Evolutionary conservation across 2,797 vertebrate genomes (phyloP).

Genomic region (Ispidina lecontei): DNA sequence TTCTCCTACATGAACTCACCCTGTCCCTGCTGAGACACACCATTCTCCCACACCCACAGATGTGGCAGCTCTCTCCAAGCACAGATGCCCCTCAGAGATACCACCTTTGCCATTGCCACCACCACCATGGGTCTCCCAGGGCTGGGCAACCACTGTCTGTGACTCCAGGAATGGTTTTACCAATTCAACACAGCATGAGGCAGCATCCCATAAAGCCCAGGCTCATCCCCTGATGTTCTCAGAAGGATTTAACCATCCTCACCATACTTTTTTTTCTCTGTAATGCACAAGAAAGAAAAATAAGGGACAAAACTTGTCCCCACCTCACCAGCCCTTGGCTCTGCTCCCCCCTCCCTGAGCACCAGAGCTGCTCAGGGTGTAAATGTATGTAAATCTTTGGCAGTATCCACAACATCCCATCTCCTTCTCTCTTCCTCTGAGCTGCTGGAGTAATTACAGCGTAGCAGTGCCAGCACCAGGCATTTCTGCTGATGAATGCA

Average conservation of each 20-base stretch:
- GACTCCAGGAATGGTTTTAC: not conserved
- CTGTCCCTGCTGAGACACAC: accelerated
- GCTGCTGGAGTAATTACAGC: constrained; percentile 85
- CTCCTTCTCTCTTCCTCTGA: constrained; percentile 86
- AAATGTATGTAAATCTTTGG: constrained; percentile 80
- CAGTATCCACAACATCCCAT: not conserved
- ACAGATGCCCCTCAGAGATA: not conserved
- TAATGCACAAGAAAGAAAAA: not conserved
- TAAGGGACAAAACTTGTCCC: not conserved
- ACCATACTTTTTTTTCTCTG: not conserved
- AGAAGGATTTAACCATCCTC: not conserved
- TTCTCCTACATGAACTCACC: not conserved
- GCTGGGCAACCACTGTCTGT: not conserved
- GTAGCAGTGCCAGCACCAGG: constrained; percentile 81
- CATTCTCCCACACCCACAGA: not conserved
- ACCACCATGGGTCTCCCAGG: not conserved
- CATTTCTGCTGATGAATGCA: constrained; percentile 87
- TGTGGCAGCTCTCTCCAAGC: not conserved
- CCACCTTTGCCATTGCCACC: not conserved
- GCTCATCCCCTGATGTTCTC: not conserved
- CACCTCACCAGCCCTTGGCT: not conserved
- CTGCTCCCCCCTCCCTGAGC: accelerated
- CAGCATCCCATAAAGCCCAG: not conserved
- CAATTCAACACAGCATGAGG: not conserved
- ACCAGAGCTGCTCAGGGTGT: constrained; percentile 52